Evolutionary conservation across 2,797 vertebrate species (phyloP), one percentile per base, ranked within the genome.

Genomic region (Loris lydekkerianus): DNA sequence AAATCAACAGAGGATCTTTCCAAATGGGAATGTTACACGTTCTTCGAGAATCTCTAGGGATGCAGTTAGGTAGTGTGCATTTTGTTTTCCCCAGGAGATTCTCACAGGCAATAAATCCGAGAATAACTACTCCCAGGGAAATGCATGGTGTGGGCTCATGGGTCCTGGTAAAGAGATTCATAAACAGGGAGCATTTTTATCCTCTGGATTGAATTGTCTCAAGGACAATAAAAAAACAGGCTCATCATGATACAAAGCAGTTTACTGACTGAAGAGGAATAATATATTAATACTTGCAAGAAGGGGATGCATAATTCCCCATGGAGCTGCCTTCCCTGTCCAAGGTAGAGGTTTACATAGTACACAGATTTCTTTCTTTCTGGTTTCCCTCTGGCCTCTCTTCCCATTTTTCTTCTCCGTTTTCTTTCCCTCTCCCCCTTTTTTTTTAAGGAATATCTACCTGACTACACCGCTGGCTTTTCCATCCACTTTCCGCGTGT

Each of bases 71-170:
- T 15, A 86, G 43, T 34, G 21, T 34, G 0, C 10, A 46, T 72
- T 72, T 53, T 63, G 27, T 60, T 8, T 27, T 77, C 37, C 20
- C 23, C 10, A 3, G 21, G 34, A 29, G 63, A 78, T 63, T 89
- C 4, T 86, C 20, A 27, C 21, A 27, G 60, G 2, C 17, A 56
- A 46, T 83, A 27, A 81, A 83, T 72, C 76, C 49, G 15, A 91
- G 61, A 93, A 80, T 61, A 14, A 56, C 25, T 95, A 18, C n/a
- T 73, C 15, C 49, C 60, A 58, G 23, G 7, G 20, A 95, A 93
- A 85, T 37, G 40, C 3, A 78, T 76, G 40, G 2, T 58, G 20
- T 37, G 17, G 21, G 8, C 10, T 80, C 60, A 25, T 21, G 43
- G n/a, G 21, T 21, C 60, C 60, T 69, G 14, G 13, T 72, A 63